A percentile compares a stretch with the other conserved stretches of the same genome.
Conservation (phyloP, 2,113 vertebrate genomes). For the Bos indicus region DNA sequence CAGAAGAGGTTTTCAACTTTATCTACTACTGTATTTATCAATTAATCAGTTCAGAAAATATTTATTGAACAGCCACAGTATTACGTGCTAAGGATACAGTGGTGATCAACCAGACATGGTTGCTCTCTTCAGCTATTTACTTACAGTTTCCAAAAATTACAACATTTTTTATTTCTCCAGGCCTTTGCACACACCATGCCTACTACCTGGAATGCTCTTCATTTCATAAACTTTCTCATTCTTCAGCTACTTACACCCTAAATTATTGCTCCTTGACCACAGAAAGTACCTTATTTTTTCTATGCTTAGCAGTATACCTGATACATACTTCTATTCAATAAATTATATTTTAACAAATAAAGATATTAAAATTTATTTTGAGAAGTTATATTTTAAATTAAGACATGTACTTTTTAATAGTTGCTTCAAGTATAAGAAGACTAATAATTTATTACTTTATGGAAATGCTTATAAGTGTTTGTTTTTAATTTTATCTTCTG, state of each 20-base stretch:
- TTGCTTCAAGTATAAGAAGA: constrained; percentile 1
- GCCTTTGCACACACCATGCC: not conserved
- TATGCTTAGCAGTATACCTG: not conserved
- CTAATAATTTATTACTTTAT: not conserved
- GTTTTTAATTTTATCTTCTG: constrained; percentile 28
- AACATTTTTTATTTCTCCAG: not conserved
- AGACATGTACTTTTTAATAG: not conserved
- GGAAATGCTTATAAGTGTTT: not conserved
- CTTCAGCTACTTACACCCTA: not conserved
- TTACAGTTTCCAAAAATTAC: not conserved
- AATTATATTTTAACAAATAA: not conserved
- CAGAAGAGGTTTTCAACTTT: not conserved
- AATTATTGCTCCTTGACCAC: not conserved
- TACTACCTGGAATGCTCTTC: not conserved
- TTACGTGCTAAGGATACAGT: not conserved
- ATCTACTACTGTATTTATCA: not conserved
- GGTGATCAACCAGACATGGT: not conserved
- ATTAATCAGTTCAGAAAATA: constrained; percentile 1
- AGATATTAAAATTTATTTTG: not conserved
- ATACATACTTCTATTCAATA: not conserved
- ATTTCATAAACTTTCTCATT: not conserved
- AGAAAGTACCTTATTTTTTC: not conserved
- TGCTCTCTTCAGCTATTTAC: not conserved
- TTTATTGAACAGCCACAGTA: not conserved
- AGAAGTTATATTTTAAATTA: not conserved